phyloP scores from a whole-genome alignment of 2,888 invertebrate species.

The Drosophila testacea region DNA sequence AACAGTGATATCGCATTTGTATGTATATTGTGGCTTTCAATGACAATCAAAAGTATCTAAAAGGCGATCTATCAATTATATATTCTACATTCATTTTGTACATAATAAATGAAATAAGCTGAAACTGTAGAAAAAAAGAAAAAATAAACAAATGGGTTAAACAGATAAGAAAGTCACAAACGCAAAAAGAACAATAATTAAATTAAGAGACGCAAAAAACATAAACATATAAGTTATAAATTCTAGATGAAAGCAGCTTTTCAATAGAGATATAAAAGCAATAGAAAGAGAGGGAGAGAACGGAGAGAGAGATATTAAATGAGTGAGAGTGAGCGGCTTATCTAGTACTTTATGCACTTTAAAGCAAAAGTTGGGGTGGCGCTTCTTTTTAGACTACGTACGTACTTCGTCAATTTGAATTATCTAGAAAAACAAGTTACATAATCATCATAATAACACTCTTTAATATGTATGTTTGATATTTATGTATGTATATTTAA shows the following conservation, averaged over 20 bases:
- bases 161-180: conserved; percentile 8
- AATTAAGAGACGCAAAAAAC: conserved; percentile 34
- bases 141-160: conserved; percentile 1
- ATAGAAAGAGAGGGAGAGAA: neutral
- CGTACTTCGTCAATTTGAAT: conserved; percentile 32
- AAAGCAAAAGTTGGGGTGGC: neutral
- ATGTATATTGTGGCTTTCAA: conserved; percentile 12
- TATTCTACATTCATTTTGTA: conserved; percentile 4
- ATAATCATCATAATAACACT: conserved; percentile 29
- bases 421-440: conserved; percentile 25
- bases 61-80: conserved; percentile 1
- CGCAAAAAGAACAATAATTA: conserved; percentile 32
- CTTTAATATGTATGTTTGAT: conserved; percentile 8
- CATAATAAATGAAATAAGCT: neutral
- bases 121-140: neutral
- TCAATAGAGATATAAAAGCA: neutral
- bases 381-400: neutral
- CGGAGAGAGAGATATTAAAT: neutral
- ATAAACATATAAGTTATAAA: conserved; percentile 17
- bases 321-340: conserved; percentile 1
- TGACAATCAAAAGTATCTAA: conserved; percentile 8
- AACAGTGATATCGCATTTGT: conserved; percentile 13
- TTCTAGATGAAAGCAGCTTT: conserved; percentile 5
- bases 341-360: conserved; percentile 6
- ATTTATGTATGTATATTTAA: neutral